Evolutionary conservation across 2,113 vertebrate genomes (phyloP).

Genomic region (Pleuronectes platessa): DNA sequence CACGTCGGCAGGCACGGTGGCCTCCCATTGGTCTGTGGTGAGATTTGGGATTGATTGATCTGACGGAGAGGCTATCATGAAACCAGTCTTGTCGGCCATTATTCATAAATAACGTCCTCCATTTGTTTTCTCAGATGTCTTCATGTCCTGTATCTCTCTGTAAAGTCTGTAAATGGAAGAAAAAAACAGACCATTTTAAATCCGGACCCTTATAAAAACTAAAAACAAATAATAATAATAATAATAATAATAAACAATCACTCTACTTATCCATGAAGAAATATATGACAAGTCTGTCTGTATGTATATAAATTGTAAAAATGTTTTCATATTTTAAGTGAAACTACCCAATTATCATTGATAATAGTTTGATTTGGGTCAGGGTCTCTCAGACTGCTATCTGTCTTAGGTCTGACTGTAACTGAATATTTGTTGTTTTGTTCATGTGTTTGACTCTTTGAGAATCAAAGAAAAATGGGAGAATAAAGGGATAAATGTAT

Average conservation of each 20-base stretch:
- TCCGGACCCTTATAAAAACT: not conserved
- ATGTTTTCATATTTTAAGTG: not conserved
- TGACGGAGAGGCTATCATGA: slow-evolving; percentile 63
- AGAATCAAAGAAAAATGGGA: too few relatives aligned
- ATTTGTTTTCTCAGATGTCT: slow-evolving; percentile 49
- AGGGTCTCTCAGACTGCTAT: not conserved
- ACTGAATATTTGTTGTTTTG: not conserved
- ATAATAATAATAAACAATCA: too few relatives aligned
- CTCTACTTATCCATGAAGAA: not conserved
- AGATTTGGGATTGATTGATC: slow-evolving; percentile 65
- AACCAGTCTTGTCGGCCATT: slow-evolving; percentile 64
- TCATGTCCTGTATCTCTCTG: slow-evolving; percentile 16
- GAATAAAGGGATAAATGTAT: not conserved
- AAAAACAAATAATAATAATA: not conserved
- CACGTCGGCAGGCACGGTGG: slow-evolving; percentile 75
- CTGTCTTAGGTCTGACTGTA: not conserved
- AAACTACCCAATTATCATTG: not conserved
- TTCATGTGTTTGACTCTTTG: too few relatives aligned
- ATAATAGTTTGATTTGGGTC: not conserved
- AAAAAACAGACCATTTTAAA: not conserved
- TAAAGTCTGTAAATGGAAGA: not conserved
- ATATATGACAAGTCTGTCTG: too few relatives aligned
- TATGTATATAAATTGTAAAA: too few relatives aligned
- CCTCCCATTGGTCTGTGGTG: slow-evolving; percentile 68
- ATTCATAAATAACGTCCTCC: slow-evolving; percentile 59